Percentiles rank a stretch among this genome's conserved stretches.
phyloP scores from a whole-genome alignment of 2,113 vertebrate genomes.

The Corythaixoides concolor region DNA sequence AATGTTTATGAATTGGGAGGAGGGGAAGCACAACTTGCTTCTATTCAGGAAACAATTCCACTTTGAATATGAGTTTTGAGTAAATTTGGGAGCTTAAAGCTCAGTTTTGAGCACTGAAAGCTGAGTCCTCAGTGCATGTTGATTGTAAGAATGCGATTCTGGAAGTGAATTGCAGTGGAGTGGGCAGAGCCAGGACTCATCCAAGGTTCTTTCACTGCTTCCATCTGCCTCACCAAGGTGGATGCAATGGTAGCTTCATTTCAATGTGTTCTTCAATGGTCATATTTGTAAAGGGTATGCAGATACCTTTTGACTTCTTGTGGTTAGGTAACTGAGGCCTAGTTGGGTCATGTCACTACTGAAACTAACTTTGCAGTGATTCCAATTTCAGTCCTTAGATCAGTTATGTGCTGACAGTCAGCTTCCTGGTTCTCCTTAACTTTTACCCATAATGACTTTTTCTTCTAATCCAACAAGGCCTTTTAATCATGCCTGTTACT shows the following conservation, averaged over 20 bases:
- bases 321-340: background rate
- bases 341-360: background rate
- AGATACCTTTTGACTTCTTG: background rate
- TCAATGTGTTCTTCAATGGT: fast-evolving
- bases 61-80: background rate
- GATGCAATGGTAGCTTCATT: background rate
- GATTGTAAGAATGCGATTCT: background rate
- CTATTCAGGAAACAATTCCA: background rate
- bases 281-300: background rate
- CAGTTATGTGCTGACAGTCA: background rate
- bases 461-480: background rate
- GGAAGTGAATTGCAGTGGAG: background rate
- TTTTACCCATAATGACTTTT: background rate
- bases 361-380: background rate
- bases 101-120: background rate
- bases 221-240: fast-evolving
- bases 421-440: background rate
- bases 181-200: background rate
- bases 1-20: background rate
- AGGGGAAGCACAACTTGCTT: background rate
- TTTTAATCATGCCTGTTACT: background rate
- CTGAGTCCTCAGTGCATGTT: background rate
- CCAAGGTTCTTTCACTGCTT: background rate
- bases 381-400: background rate
- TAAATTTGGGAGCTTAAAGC: background rate